Evolutionary conservation across 2,888 invertebrate species (phyloP).

Genomic region (Drosophila emarginata): DNA sequence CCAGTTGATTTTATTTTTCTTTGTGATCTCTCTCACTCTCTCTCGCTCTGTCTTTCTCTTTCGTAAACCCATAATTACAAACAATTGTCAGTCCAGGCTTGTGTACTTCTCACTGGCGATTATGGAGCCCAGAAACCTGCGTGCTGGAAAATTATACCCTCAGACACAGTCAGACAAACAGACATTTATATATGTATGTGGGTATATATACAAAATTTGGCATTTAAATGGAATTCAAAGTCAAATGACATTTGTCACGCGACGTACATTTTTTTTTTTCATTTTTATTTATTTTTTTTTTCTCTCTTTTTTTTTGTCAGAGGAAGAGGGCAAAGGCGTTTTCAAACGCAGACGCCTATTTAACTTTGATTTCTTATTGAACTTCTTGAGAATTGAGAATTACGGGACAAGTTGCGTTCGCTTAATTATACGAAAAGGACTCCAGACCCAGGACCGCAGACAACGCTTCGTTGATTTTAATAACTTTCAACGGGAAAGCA

Average conservation of each 20-base stretch:
- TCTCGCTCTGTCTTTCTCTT: background rate
- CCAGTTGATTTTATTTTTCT: conserved; percentile 60
- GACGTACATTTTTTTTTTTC: conserved; percentile 24
- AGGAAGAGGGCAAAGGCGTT: conserved; percentile 20
- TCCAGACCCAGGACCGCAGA: conserved; percentile 23
- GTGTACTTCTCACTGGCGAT: conserved; percentile 57
- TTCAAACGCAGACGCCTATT: conserved; percentile 69
- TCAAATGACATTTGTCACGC: conserved; percentile 76
- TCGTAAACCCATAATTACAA: conserved; percentile 52
- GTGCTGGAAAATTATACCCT: conserved; percentile 55
- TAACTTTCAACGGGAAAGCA: conserved; percentile 56
- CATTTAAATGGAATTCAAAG: conserved; percentile 52
- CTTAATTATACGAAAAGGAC: conserved; percentile 60
- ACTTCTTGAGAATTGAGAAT: conserved; percentile 51
- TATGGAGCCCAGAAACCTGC: conserved; percentile 46
- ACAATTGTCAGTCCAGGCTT: conserved; percentile 59
- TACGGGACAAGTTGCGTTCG: conserved; percentile 34
- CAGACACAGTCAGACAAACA: background rate
- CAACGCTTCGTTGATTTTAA: conserved; percentile 64
- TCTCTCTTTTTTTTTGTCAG: background rate
- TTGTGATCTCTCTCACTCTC: conserved; percentile 17
- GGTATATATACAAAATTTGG: conserved; percentile 13
- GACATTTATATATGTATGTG: background rate
- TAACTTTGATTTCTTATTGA: conserved; percentile 72
- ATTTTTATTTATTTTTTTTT: conserved; percentile 13